These are phyloP conservation scores for Pseudochromis fuscus DNA, from an alignment of 2,797 vertebrate genomes.

Conservation along the genomic window DNA sequence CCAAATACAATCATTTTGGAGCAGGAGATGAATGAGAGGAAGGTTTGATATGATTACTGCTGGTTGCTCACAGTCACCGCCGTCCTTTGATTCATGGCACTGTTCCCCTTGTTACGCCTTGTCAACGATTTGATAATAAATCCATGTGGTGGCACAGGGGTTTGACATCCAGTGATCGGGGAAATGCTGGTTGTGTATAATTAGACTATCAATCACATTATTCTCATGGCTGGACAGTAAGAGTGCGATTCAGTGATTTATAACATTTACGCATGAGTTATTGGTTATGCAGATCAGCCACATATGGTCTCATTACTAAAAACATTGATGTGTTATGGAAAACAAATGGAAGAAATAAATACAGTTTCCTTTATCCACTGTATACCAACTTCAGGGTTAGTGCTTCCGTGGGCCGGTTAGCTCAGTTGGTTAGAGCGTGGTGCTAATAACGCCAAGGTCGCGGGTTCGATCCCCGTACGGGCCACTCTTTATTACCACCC, in stretches of 20 bases:
- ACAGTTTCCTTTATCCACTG: too few species aligned
- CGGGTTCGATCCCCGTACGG: constrained; percentile 76
- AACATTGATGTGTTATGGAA: constrained; percentile 9
- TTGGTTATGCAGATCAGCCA: constrained; percentile 22
- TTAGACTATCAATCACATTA: constrained; percentile 67
- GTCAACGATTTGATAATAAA: constrained; percentile 53
- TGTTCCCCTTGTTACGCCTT: constrained; percentile 39
- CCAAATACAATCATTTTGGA: constrained; percentile 20
- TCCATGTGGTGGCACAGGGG: constrained; percentile 25
- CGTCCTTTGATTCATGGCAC: constrained; percentile 44
- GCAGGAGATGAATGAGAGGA: constrained; percentile 47
- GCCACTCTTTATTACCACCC: too few species aligned
- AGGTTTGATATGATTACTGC: constrained; percentile 47
- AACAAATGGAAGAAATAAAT: too few species aligned
- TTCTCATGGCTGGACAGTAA: constrained; percentile 24
- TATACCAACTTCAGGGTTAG: too few species aligned
- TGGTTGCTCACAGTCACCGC: constrained; percentile 30
- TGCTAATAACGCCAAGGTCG: constrained; percentile 79
- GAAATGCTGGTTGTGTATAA: constrained; percentile 47
- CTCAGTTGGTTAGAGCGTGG: constrained; percentile 79
- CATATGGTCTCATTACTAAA: constrained; percentile 36
- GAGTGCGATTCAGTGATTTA: constrained; percentile 37
- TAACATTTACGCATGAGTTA: constrained; percentile 33
- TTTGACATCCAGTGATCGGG: constrained; percentile 48
- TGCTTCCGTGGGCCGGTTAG: constrained; percentile 49